Base-by-base conservation (phyloP, 1,140 invertebrate species). In the Drosophila bocqueti region DNA sequence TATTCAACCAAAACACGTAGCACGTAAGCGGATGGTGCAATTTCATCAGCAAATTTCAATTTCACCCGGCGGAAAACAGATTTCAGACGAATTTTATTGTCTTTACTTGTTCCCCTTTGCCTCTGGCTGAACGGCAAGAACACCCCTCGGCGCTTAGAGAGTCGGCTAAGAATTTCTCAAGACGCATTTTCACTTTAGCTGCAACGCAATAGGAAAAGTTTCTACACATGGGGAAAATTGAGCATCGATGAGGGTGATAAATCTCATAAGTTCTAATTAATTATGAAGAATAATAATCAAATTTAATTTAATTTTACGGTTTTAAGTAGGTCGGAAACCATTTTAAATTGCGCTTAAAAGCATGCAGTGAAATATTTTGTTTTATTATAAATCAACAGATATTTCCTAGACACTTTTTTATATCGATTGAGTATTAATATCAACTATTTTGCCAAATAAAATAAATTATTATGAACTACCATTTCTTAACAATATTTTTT, bases 31-130 rank as follows among this genome's bases (percentile, higher is more conserved):
- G 65, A 69, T 63, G 72, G 73, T 87, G 81, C 74, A 84, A 90
- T 89, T 89, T 89, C 84, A 73, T 89, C 84, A 89, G 85, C 83
- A 57, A 57, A 57, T 57, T 57, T 57, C 54, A 57, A 57, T 57
- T 57, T 57, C 76, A 61, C 34, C 60, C 31, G 34, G 18, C 65
- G 58, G 75, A 79, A 79, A 72, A 65, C 65, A 81, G 50, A 77
- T 46, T 65, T 73, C 45, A n/a, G 50, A 55, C 15, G 54, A 79
- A 66, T 69, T 54, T 45, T 15, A 54, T 43, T 24, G 40, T 18
- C 36, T 38, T 15, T 38, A 67, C 38, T 38, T 29, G 38, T 2
- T 8, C 63, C 62, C 63, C 24, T 38, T 40, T 57, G 54, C 54
- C 54, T 6, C 36, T 26, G 38, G 21, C 67, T n/a, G n/a, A 26